A percentile compares a stretch with the other conserved stretches of the same genome.
Conservation (phyloP, 2,888 invertebrate genomes). For the Leptopilina syphax region DNA sequence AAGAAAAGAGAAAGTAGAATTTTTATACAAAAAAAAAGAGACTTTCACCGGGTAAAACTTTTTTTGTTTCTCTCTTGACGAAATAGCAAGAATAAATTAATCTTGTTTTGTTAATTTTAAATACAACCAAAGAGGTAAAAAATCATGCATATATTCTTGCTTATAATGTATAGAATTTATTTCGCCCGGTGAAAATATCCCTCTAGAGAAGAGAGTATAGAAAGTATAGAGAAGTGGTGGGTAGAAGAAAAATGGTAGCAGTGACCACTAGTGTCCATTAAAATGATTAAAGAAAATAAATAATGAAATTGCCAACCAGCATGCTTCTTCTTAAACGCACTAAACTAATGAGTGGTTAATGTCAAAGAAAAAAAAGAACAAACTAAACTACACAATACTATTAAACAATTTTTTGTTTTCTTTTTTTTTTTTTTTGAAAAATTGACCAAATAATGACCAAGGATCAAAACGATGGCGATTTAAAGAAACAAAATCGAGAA, state of each 20-base stretch:
- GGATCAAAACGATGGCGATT: slow-evolving; percentile 23
- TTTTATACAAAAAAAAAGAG: slow-evolving; percentile 18
- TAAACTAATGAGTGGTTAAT: slow-evolving; percentile 68
- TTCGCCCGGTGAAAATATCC: slow-evolving; percentile 4
- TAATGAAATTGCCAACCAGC: slow-evolving; percentile 67
- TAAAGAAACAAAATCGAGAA: slow-evolving; percentile 35
- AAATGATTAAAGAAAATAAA: slow-evolving; percentile 56
- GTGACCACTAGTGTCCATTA: slow-evolving; percentile 55
- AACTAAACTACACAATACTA: slow-evolving; percentile 68
- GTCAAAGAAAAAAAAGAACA: slow-evolving; percentile 45
- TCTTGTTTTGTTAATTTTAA: no score
- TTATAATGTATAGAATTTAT: neutral
- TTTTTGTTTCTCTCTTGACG: no score
- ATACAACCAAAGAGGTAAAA: no score
- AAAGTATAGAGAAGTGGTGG: neutral
- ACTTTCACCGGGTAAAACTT: neutral
- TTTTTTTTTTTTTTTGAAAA: slow-evolving; percentile 60
- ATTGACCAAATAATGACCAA: slow-evolving; percentile 39
- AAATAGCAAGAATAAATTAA: neutral
- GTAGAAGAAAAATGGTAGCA: slow-evolving; percentile 50
- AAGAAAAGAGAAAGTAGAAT: neutral
- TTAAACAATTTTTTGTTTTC: slow-evolving; percentile 51
- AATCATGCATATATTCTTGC: slow-evolving; percentile 18
- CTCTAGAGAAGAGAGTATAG: slow-evolving; percentile 14
- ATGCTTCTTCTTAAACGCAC: slow-evolving; percentile 72